A percentile compares a stretch with the other conserved stretches of the same genome.
Conservation (phyloP, 2,113 vertebrate genomes). For the Nesogale talazaci region DNA sequence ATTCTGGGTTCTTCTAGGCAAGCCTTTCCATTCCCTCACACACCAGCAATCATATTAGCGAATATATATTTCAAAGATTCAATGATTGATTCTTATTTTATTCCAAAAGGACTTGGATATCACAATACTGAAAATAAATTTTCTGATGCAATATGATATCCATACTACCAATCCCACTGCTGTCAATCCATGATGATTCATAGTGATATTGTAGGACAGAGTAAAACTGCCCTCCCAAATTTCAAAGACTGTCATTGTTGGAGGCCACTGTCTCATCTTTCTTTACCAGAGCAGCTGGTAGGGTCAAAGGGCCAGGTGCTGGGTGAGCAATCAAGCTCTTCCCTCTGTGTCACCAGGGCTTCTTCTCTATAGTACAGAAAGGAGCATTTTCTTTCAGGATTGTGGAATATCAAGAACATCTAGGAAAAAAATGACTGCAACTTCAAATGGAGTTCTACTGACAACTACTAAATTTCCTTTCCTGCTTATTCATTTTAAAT, state of each 20-base stretch:
- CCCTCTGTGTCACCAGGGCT: too few species aligned
- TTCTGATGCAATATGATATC: conserved; percentile 78
- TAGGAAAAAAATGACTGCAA: conserved; percentile 57
- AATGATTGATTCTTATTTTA: conserved; percentile 84
- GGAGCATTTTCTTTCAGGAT: conserved; percentile 78
- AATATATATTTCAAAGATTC: conserved; percentile 84
- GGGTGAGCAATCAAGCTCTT: background rate
- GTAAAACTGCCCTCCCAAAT: too few species aligned
- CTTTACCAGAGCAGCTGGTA: background rate
- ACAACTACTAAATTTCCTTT: conserved; percentile 71
- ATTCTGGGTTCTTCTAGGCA: conserved; percentile 37
- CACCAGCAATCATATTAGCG: conserved; percentile 74
- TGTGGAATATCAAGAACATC: conserved; percentile 76
- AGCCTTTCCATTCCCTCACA: conserved; percentile 2
- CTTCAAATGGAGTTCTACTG: conserved; percentile 69
- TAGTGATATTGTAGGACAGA: background rate
- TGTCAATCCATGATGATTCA: background rate
- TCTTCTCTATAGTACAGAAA: conserved; percentile 70
- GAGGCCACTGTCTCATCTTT: background rate
- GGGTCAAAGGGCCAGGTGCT: background rate
- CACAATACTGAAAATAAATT: conserved; percentile 78
- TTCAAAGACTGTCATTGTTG: too few species aligned
- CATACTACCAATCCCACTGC: conserved; percentile 68
- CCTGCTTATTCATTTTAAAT: conserved; percentile 74
- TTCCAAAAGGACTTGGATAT: conserved; percentile 76